Conservation (phyloP, 1,140 invertebrate species). For the Hydropsyche tenuis region DNA sequence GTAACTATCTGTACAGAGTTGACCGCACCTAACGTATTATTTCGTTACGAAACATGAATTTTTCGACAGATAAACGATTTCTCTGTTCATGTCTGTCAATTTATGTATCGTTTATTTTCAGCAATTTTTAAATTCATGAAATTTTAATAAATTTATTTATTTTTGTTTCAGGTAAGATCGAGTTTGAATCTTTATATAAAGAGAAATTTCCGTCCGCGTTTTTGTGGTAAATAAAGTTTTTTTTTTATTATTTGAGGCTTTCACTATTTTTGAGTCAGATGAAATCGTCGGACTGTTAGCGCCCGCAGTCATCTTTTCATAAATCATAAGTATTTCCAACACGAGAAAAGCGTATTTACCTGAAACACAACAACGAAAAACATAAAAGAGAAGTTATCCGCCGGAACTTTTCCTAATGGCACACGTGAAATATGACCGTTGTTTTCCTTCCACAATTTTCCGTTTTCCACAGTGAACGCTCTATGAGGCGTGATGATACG, state of each 20-base stretch:
- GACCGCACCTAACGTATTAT: background rate
- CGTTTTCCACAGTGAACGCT: background rate
- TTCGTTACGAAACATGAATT: slow-evolving; percentile 3
- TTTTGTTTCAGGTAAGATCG: slow-evolving; percentile 1
- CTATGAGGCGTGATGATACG: slow-evolving; percentile 27
- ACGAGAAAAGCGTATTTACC: too few species aligned
- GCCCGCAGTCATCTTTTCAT: too few species aligned
- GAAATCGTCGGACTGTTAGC: too few species aligned
- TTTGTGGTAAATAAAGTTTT: too few species aligned
- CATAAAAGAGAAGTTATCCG: background rate
- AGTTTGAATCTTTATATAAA: too few species aligned
- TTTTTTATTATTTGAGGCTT: too few species aligned
- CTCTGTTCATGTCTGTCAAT: background rate
- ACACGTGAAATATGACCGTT: slow-evolving; percentile 13
- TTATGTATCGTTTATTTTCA: background rate
- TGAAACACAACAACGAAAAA: too few species aligned
- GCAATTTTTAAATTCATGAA: background rate
- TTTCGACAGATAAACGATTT: background rate
- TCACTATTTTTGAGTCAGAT: too few species aligned
- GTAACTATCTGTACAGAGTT: background rate
- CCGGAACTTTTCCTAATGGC: slow-evolving; percentile 8
- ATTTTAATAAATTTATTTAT: background rate
- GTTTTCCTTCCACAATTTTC: slow-evolving; percentile 7
- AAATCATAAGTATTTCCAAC: too few species aligned
- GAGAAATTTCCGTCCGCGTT: too few species aligned